These are phyloP conservation scores for Sternarchorhynchus goeldii DNA, from an alignment of 2,797 vertebrate species.

Conservation along the genomic window DNA sequence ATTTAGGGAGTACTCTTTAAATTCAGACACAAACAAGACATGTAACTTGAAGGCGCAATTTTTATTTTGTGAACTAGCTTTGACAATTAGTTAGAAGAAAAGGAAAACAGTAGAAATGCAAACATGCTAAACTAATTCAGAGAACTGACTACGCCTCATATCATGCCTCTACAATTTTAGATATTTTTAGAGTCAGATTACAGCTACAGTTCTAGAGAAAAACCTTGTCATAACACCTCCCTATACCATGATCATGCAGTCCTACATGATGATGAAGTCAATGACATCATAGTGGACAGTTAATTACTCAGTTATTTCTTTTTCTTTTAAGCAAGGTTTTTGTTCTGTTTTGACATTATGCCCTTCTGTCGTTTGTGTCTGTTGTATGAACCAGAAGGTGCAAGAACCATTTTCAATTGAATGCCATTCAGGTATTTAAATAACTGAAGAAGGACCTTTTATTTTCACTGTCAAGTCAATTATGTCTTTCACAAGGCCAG, in stretches of 20 bases:
- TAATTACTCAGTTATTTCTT: neutral
- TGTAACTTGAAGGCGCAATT: too few species aligned
- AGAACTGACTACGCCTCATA: neutral
- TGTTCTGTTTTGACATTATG: neutral
- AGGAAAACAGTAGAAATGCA: too few species aligned
- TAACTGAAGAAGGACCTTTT: neutral
- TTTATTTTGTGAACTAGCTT: too few species aligned
- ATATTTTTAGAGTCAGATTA: neutral
- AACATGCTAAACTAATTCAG: too few species aligned
- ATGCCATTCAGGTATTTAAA: neutral
- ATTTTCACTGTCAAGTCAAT: neutral
- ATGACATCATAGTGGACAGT: too few species aligned
- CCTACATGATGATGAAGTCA: neutral
- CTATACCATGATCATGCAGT: neutral
- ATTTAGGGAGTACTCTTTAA: neutral
- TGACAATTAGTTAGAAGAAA: too few species aligned
- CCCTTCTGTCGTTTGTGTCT: neutral
- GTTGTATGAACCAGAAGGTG: neutral
- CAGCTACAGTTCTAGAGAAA: neutral
- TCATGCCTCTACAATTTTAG: neutral
- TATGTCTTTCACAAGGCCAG: neutral
- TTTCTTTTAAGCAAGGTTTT: neutral
- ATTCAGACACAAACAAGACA: neutral
- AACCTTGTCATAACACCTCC: neutral
- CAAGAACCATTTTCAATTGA: too few species aligned